Base-by-base conservation (phyloP, 1,140 invertebrate genomes). In the Adoxophyes honmai region DNA sequence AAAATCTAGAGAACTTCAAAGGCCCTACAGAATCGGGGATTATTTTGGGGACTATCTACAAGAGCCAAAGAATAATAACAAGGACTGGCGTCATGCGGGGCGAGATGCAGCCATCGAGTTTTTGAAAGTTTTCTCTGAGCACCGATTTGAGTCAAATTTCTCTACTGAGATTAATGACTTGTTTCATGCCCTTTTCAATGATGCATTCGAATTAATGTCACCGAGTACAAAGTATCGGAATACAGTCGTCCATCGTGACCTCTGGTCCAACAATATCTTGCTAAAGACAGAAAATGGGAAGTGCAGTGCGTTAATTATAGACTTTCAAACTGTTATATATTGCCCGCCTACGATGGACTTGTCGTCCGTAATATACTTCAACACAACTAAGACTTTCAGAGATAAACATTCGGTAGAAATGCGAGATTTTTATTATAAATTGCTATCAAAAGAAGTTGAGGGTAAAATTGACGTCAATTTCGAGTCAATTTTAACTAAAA, bases 251-350 rank as follows among this genome's bases (percentile, higher is more conserved):
- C 93, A 93, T 70, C 90, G 91, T 0, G 92, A 94, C 78, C 62
- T 93, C 2, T 93, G 93, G 92, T 70, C 86, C 0, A 93, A 92
- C 63, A 94, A 94, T 69, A 71, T 93, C 7, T 87, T 94, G 66
- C 90, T 92, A 35, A 92, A 91, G 70, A 91, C 91, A 57, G 68
- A 72, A 2, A 73, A 83, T 54, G 75, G 69, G 7, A 21, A 57
- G 9, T 53, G 53, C 13, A 73, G 79, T 53, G 91, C 91, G 10
- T 82, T 91, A 8, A 63, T 94, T 3, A 86, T 94, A 13, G 93
- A 94, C 68, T 93, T 91, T 55, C 93, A 94, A 75, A 78, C 93
- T 18, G 89, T 88, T 0, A 68, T 92, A 34, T 93, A 91, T 70
- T 75, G 82, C 11, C 80, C 89, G 1, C 90, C 91, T 0, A 86